Conservation (phyloP, 2,113 vertebrate species). For the Athene noctua region DNA sequence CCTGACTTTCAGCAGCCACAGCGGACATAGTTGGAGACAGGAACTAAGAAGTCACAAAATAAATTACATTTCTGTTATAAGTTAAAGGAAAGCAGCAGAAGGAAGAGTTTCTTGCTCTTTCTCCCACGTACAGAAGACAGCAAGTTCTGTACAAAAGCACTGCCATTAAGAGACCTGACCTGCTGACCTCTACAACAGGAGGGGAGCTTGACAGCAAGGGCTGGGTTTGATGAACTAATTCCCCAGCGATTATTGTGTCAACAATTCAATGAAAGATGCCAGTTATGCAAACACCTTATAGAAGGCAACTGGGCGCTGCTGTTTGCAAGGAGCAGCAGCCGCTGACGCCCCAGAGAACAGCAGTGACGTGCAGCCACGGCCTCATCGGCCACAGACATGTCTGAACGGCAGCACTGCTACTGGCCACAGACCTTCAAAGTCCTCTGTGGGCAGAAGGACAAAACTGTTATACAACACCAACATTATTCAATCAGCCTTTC, state of each 20-base stretch:
- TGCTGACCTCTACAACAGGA: background rate
- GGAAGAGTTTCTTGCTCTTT: background rate
- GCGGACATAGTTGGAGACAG: background rate
- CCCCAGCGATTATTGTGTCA: background rate
- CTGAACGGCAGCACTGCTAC: background rate
- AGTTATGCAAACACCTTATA: background rate
- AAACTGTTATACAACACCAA: background rate
- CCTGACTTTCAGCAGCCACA: background rate
- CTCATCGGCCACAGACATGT: rapidly evolving
- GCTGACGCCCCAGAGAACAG: too few relatives aligned
- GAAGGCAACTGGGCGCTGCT: background rate
- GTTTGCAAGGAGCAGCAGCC: background rate
- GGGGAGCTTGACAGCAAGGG: background rate
- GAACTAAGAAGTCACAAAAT: background rate
- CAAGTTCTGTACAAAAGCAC: background rate
- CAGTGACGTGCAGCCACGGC: background rate
- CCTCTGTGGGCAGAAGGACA: background rate
- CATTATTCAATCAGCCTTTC: background rate
- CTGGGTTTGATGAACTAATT: background rate
- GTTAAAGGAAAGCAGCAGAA: background rate
- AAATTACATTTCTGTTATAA: background rate
- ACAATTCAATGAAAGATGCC: background rate
- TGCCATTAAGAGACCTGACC: background rate
- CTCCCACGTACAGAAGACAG: background rate
- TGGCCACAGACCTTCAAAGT: background rate